phyloP scores from a whole-genome alignment of 2,113 vertebrate genomes.

The Rhombomys opimus region DNA sequence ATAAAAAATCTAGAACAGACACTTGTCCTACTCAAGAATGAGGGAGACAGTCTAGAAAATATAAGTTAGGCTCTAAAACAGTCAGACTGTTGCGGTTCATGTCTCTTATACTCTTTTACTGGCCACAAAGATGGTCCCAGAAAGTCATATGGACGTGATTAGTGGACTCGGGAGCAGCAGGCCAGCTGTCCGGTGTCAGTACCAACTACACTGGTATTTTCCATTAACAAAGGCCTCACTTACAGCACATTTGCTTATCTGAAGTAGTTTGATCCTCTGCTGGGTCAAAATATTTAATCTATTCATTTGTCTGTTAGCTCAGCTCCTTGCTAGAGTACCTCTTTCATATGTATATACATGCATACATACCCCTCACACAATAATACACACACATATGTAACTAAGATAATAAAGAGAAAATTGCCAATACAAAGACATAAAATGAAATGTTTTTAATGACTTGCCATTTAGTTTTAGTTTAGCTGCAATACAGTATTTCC shows the following conservation, averaged over 20 bases:
- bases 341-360: too few species aligned
- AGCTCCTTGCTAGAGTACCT: too few species aligned
- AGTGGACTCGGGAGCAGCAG: neutral
- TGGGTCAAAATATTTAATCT: neutral
- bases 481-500: neutral
- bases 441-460: neutral
- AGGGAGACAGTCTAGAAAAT: neutral
- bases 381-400: neutral
- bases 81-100: neutral
- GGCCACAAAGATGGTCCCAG: neutral
- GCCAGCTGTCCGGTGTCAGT: neutral
- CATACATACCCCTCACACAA: neutral
- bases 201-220: neutral
- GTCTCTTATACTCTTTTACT: neutral
- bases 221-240: constrained; percentile 5
- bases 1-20: neutral
- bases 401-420: constrained; percentile 22
- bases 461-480: constrained; percentile 37
- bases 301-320: neutral
- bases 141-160: constrained; percentile 1
- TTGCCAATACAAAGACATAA: neutral
- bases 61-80: constrained; percentile 40
- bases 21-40: constrained; percentile 4
- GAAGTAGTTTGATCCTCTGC: neutral
- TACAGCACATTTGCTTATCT: neutral